phyloP scores from a whole-genome alignment of 2,888 invertebrate species.

The Agrilus biguttatus region DNA sequence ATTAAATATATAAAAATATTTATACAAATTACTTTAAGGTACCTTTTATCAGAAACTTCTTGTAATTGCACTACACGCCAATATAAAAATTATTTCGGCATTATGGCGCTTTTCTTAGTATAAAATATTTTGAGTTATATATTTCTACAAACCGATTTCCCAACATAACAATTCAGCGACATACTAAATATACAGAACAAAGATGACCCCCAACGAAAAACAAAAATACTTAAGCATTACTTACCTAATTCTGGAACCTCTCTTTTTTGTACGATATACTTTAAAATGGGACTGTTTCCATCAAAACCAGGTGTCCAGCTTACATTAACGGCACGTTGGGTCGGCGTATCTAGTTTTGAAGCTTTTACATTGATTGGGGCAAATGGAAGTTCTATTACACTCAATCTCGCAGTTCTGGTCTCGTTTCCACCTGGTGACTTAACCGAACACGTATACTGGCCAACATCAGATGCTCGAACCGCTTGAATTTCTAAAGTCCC shows the following conservation, averaged over 20 bases:
- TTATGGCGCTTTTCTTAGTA: too few relatives aligned
- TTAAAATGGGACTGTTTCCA: conserved; percentile 88
- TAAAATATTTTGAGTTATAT: too few relatives aligned
- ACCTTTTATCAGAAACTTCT: too few relatives aligned
- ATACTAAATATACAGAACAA: too few relatives aligned
- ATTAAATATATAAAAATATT: too few relatives aligned
- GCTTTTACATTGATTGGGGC: conserved; percentile 82
- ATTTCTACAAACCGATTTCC: too few relatives aligned
- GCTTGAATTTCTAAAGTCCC: conserved; percentile 81
- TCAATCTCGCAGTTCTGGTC: conserved; percentile 66
- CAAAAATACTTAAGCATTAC: conserved; percentile 14
- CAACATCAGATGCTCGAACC: conserved; percentile 84
- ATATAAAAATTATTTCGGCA: too few relatives aligned
- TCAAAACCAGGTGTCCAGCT: conserved; percentile 94
- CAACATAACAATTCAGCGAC: too few relatives aligned
- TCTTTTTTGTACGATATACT: conserved; percentile 83
- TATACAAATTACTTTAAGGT: too few relatives aligned
- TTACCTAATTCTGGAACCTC: conserved; percentile 78
- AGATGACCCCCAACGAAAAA: not conserved
- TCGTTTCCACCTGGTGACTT: conserved; percentile 87
- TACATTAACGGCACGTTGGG: conserved; percentile 70
- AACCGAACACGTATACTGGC: conserved; percentile 83
- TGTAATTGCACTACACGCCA: too few relatives aligned
- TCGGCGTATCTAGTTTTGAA: conserved; percentile 45
- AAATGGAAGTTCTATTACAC: conserved; percentile 90